These are phyloP conservation scores for Herminia tarsipennalis DNA, from an alignment of 2,888 invertebrate species.

Conservation along the genomic window DNA sequence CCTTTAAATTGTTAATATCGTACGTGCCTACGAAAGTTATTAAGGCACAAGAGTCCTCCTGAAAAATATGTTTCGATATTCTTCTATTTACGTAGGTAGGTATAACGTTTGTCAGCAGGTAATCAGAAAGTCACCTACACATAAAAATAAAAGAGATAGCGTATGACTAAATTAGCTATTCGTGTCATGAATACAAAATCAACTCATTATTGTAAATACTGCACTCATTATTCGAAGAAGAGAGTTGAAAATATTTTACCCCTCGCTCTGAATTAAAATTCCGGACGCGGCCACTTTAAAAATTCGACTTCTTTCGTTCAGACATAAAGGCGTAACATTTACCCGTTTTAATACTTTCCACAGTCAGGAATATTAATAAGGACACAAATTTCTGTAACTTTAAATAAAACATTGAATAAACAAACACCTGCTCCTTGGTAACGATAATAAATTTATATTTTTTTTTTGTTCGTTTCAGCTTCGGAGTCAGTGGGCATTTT, in stretches of 20 bases:
- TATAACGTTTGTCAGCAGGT: background rate
- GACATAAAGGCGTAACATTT: constrained; percentile 63
- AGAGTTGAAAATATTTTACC: constrained; percentile 55
- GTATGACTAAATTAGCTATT: constrained; percentile 37
- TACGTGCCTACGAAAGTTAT: background rate
- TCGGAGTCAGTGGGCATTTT: too few relatives aligned
- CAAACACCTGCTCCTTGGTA: background rate
- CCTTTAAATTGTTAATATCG: background rate
- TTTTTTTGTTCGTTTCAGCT: constrained; percentile 1
- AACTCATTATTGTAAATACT: constrained; percentile 44
- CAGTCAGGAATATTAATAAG: constrained; percentile 59
- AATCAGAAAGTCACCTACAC: background rate
- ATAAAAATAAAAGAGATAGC: constrained; percentile 21
- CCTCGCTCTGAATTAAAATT: constrained; percentile 57
- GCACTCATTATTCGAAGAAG: constrained; percentile 54
- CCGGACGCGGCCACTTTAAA: constrained; percentile 54
- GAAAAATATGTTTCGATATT: background rate
- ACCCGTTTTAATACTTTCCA: constrained; percentile 56
- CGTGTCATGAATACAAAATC: constrained; percentile 43
- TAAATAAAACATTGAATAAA: constrained; percentile 15
- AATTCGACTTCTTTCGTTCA: constrained; percentile 54
- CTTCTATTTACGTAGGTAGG: background rate
- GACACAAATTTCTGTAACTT: constrained; percentile 28
- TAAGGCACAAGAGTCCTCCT: background rate
- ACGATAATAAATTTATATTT: constrained; percentile 1